Conservation (phyloP, 2,113 vertebrate genomes). For the Raphicerus campestris region DNA sequence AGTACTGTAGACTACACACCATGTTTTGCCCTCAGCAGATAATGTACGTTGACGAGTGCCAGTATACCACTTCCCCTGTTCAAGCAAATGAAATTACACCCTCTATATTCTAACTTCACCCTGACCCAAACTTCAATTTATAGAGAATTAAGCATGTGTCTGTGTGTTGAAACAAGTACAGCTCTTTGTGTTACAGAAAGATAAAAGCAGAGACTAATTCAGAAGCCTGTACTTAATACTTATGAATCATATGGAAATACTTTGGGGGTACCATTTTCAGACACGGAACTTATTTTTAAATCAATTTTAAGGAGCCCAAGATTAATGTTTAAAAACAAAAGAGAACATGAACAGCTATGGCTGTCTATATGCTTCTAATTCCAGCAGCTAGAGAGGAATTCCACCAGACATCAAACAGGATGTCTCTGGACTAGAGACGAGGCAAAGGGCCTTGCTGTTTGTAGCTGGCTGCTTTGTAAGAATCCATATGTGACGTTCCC, state of each 20-base stretch:
- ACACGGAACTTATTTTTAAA: constrained; percentile 61
- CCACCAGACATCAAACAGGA: background rate
- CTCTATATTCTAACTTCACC: background rate
- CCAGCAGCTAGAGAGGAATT: background rate
- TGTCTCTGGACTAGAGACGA: background rate
- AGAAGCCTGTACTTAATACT: background rate
- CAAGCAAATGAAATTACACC: background rate
- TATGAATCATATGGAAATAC: background rate
- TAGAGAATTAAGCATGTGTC: background rate
- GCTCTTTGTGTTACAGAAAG: background rate
- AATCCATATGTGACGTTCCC: background rate
- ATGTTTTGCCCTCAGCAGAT: background rate
- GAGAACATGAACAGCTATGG: background rate
- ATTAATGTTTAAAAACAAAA: constrained; percentile 26
- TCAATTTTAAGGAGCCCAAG: constrained; percentile 1
- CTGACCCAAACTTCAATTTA: background rate
- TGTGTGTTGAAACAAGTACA: background rate
- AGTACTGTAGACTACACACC: background rate
- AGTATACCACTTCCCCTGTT: background rate
- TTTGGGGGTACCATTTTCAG: background rate
- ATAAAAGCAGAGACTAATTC: background rate
- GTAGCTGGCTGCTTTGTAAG: background rate
- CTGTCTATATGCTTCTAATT: background rate
- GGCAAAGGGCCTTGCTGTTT: background rate
- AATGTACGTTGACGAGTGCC: background rate